Percentiles rank a stretch among this genome's conserved stretches.
These are phyloP conservation scores for Sylvilagus bachmani DNA, from an alignment of 2,113 vertebrate species.

Conservation along the genomic window DNA sequence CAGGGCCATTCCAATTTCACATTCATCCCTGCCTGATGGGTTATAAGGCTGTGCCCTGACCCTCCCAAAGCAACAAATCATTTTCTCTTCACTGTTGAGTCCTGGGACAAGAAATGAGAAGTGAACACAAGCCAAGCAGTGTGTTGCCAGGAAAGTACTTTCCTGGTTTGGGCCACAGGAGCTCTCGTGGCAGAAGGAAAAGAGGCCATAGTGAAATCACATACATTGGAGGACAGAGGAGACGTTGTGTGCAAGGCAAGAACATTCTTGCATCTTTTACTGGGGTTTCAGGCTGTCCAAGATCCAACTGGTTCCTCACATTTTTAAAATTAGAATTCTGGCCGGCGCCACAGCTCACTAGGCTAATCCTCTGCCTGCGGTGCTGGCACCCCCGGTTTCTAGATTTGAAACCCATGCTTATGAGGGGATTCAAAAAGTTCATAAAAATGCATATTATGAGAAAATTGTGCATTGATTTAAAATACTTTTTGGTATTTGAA, in stretches of 20 bases:
- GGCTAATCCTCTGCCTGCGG: too few relatives aligned
- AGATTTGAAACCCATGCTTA: too few relatives aligned
- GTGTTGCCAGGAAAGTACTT: neutral
- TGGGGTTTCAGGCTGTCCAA: neutral
- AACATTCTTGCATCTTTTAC: neutral
- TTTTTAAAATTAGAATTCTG: neutral
- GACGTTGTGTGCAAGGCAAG: neutral
- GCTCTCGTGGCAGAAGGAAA: neutral
- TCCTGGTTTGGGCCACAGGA: neutral
- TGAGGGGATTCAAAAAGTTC: too few relatives aligned
- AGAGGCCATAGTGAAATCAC: neutral
- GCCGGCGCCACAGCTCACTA: too few relatives aligned
- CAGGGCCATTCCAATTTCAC: fast-evolving
- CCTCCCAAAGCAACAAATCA: neutral
- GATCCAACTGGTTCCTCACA: neutral
- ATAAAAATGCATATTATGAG: too few relatives aligned
- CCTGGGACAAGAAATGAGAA: neutral
- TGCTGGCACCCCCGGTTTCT: too few relatives aligned
- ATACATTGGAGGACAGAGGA: neutral
- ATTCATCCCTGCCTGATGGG: neutral
- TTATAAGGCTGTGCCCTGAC: neutral
- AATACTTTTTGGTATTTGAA: too few relatives aligned
- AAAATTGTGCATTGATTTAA: too few relatives aligned
- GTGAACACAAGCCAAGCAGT: neutral
- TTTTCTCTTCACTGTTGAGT: neutral